Percentiles rank a stretch among this genome's conserved stretches.
Evolutionary conservation across 2,113 vertebrate species (phyloP).

Genomic region (Hyperoodon ampullatus): DNA sequence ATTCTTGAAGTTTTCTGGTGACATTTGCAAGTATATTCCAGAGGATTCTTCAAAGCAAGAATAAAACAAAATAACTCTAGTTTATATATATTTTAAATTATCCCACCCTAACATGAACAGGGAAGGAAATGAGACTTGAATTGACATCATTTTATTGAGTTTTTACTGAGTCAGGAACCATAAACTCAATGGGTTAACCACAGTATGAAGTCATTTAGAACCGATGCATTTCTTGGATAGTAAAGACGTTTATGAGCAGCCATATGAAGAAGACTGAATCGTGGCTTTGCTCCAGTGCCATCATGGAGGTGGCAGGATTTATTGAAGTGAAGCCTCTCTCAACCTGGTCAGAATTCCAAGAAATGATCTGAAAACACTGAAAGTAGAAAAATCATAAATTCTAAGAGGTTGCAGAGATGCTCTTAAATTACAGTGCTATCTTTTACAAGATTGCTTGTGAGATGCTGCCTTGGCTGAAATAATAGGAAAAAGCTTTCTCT

Average conservation of each 20-base stretch:
- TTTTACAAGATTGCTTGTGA: not conserved
- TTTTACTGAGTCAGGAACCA: constrained; percentile 57
- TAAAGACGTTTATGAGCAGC: not conserved
- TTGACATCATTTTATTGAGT: constrained; percentile 60
- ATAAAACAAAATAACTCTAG: not conserved
- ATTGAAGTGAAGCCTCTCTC: not conserved
- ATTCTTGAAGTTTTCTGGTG: not conserved
- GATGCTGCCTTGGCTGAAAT: not conserved
- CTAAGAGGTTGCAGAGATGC: not conserved
- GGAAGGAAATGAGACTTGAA: constrained; percentile 48
- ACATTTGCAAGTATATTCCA: not conserved
- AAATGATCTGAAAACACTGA: not conserved
- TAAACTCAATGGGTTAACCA: constrained; percentile 3
- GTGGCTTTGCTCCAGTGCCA: not conserved
- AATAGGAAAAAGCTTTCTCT: not conserved
- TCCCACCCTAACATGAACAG: constrained; percentile 8
- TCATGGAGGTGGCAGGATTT: not conserved
- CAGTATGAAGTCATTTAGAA: constrained; percentile 63
- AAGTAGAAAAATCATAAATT: not conserved
- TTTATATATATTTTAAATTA: not conserved
- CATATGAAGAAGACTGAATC: not conserved
- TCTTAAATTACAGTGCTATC: not conserved
- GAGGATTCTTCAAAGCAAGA: constrained; percentile 31
- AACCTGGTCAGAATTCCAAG: not conserved
- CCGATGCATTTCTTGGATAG: not conserved